These are phyloP conservation scores for Varroa destructor DNA, from an alignment of 1,140 invertebrate species.

Conservation along the genomic window DNA sequence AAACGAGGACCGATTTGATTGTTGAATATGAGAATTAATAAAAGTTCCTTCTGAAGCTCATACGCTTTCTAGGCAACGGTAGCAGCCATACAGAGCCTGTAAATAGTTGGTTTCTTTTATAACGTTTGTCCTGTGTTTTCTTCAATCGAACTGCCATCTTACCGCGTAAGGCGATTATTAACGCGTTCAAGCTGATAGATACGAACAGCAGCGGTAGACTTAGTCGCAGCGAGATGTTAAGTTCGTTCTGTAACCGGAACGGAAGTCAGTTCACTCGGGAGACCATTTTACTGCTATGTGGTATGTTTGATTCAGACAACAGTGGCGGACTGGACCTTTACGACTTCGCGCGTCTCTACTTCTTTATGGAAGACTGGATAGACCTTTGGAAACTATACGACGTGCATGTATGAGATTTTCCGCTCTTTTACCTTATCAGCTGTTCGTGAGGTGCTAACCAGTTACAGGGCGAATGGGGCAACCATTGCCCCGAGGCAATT, in stretches of 20 bases:
- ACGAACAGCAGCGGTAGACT: slow-evolving; percentile 9
- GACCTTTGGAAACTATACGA: not conserved
- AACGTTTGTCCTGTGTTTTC: too few relatives aligned
- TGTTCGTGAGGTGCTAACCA: too few relatives aligned
- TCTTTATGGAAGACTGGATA: slow-evolving; percentile 11
- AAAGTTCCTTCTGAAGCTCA: too few relatives aligned
- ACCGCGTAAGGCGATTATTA: not conserved
- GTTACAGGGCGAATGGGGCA: too few relatives aligned
- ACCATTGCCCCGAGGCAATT: too few relatives aligned
- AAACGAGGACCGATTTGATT: too few relatives aligned
- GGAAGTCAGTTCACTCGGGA: slow-evolving; percentile 13
- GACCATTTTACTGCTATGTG: slow-evolving; percentile 10
- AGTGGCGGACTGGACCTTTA: slow-evolving; percentile 18
- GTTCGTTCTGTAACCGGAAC: slow-evolving; percentile 3
- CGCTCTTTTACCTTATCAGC: too few relatives aligned
- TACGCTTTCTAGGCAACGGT: too few relatives aligned
- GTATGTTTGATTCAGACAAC: slow-evolving; percentile 18
- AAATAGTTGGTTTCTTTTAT: too few relatives aligned
- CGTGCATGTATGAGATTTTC: not conserved
- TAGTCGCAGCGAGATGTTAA: slow-evolving; percentile 16
- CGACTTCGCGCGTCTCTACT: slow-evolving; percentile 19
- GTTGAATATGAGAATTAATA: too few relatives aligned
- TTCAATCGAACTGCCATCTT: too few relatives aligned
- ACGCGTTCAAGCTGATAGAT: slow-evolving; percentile 10
- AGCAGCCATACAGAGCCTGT: too few relatives aligned